Base-by-base conservation (phyloP, 2,888 invertebrate genomes). In the Leptinotarsa rubiginosa region DNA sequence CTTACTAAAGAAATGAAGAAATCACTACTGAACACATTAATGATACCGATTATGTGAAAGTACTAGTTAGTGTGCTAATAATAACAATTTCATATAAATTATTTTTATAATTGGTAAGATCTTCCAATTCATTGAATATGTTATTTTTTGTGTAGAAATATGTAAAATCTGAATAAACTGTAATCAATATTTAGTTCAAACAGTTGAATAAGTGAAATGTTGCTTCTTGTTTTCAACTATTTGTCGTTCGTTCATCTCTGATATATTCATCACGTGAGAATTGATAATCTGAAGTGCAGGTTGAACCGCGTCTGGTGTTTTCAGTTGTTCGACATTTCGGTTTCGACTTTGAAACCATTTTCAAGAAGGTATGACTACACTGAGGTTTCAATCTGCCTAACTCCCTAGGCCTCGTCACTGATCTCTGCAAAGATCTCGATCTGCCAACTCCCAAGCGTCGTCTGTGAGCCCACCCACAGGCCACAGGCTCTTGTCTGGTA, bases 11-110 rank as follows among this genome's bases (percentile, higher is more conserved):
- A 41, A 62, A 41, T 31, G 41, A 62, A 62, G 18, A 62, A 31
- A 62, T 31, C n/a, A n/a, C 18, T 4, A 31, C 62, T 62, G 18
- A 41, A 31, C 31, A 18, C 41, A 31, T 16, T 62, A 62, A 62
- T 62, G 20, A 56, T 56, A 56, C 20, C 20, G 13, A 56, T 56
- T 13, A 56, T 22, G 56, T 56, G 56, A 56, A 56, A 56, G 56
- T 22, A 56, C 13, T 56, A 25, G 31, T 62, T 62, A 18, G 25
- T n/a, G 18, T 62, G n/a, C 13, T n/a, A n/a, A 62, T n/a, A 31
- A 16, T 62, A 12, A n/a, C 5, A 41, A 56, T 41, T 62, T 62
- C 3, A n/a, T 62, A 50, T 41, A 12, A 31, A 62, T 5, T n/a
- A 41, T 15, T 25, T 5, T 31, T 31, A 62, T n/a, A 41, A 62